Evolutionary conservation across 1,140 invertebrate genomes (phyloP).

Genomic region (Zeugodacus cucurbitae): DNA sequence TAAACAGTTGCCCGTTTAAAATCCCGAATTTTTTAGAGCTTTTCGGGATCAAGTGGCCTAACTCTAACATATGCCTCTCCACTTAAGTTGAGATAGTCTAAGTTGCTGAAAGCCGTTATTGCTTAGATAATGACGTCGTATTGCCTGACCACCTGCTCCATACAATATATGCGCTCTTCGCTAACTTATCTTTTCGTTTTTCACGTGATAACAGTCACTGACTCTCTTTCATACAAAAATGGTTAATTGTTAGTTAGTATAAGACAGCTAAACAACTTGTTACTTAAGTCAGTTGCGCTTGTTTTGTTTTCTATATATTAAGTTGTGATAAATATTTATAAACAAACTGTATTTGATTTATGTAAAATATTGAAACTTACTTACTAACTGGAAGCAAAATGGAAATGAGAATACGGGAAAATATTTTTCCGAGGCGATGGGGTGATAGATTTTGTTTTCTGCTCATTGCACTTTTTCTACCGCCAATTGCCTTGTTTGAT

Average conservation of each 20-base stretch:
- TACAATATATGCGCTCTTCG: background rate
- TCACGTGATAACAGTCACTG: slow-evolving; percentile 1
- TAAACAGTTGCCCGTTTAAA: too few species aligned
- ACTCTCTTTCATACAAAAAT: background rate
- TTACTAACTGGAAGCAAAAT: background rate
- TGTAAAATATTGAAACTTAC: background rate
- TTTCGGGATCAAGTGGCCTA: too few species aligned
- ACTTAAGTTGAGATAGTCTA: background rate
- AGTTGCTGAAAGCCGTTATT: background rate
- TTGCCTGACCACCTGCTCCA: background rate
- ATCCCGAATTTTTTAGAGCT: too few species aligned
- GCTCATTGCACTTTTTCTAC: slow-evolving; percentile 35
- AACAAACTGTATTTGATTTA: background rate
- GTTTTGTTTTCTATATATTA: background rate
- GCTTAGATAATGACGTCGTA: background rate
- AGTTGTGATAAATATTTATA: background rate
- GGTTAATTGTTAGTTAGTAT: background rate
- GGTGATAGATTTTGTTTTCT: slow-evolving; percentile 42
- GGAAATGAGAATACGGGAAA: slow-evolving; percentile 33
- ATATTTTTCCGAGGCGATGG: slow-evolving; percentile 40
- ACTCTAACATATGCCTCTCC: too few species aligned
- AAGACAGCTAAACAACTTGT: background rate
- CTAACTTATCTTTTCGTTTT: background rate
- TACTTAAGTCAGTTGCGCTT: background rate
- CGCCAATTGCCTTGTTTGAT: slow-evolving; percentile 60